Base-by-base conservation (phyloP, 2,888 invertebrate species). In the Andricus curvator region DNA sequence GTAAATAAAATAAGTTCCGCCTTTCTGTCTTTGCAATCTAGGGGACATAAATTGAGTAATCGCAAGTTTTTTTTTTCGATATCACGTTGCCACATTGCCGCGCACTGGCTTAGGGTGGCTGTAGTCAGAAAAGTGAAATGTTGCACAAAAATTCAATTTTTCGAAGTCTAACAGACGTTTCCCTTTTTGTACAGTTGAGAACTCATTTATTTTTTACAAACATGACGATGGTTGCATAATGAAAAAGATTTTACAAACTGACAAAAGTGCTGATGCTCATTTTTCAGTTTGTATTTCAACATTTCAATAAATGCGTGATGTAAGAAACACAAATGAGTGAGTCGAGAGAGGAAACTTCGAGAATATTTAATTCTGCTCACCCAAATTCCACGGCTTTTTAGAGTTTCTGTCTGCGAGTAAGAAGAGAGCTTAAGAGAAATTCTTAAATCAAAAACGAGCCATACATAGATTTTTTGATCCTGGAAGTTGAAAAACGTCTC, bases 81-180 rank as follows among this genome's bases (percentile, higher is more conserved):
- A 92, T 92, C 92, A 92, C 92, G 90, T 92, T 92, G 91, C 91
- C 92, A 91, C 91, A 85, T 90, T 90, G 91, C 90, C 83, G 6
- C 41, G n/a, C 5, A 77, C 82, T 87, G 90, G 90, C 90, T 89
- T 89, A 91, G 90, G 90, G 92, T 91, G 91, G 91, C 91, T 78
- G 11, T 74, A 74, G 70, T 70, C n/a, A 70, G 56, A 56, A 74
- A 11, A 74, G 56, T 17, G 20, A 51, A 60, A 60, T 22, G 3
- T 62, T 25, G 15, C 17, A 25, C 2, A 62, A 5, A 62, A 25
- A 15, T 62, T 25, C 22, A 65, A 65, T 70, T 66, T 51, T 56
- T 80, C 29, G 56, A 62, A 77, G 25, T 70, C 77, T 66, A 41
- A 56, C 29, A 77, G 51, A 44, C 44, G 64, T 74, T 60, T 79